Percentiles rank a stretch among this genome's conserved stretches.
Conservation (phyloP, 1,140 invertebrate species). For the Harpegnathos saltator region DNA sequence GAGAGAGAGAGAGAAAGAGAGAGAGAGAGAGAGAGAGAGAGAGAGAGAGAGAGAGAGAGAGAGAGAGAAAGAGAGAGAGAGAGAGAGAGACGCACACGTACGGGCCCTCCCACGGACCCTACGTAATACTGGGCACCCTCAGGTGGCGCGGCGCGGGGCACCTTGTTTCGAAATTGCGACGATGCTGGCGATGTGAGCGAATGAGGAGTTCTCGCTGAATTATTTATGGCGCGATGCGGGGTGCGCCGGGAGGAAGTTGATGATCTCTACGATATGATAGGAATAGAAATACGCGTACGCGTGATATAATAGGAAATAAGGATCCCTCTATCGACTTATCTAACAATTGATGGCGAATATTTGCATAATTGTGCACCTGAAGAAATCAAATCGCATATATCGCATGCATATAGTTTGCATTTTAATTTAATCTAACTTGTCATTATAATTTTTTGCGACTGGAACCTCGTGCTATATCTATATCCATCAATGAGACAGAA, state of each 20-base stretch:
- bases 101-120: slow-evolving; percentile 2
- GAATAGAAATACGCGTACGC: slow-evolving; percentile 9
- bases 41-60: not conserved
- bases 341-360: not conserved
- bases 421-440: slow-evolving; percentile 28
- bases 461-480: no score
- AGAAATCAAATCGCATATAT: not conserved
- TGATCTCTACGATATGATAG: slow-evolving; percentile 36
- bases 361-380: not conserved
- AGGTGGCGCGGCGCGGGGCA: slow-evolving; percentile 11
- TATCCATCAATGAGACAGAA: no score
- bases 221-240: slow-evolving; percentile 21
- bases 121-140: slow-evolving; percentile 35
- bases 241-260: slow-evolving; percentile 8
- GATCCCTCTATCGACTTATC: slow-evolving; percentile 12
- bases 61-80: not conserved
- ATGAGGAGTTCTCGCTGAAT: slow-evolving; percentile 19
- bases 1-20: not conserved
- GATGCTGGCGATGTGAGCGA: not conserved
- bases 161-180: slow-evolving; percentile 44
- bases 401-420: not conserved
- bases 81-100: not conserved
- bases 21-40: not conserved
- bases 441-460: not conserved
- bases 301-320: slow-evolving; percentile 25